Evolutionary conservation across 2,113 vertebrate species (phyloP), one percentile per base, ranked within the genome.

Genomic region (Plestiodon gilberti): DNA sequence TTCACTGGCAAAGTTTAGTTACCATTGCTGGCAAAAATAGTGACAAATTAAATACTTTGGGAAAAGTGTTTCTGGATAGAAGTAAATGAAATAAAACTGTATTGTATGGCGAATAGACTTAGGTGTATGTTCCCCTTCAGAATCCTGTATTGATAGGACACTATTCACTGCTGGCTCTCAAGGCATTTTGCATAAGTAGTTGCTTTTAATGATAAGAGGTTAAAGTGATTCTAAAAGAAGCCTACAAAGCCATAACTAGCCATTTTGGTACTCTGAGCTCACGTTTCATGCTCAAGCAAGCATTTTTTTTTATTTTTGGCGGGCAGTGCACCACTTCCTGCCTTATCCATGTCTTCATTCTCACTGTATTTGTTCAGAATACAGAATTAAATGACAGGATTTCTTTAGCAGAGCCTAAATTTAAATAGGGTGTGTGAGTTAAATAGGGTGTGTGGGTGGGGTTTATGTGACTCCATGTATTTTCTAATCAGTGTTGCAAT

Each of bases 1-100:
- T 48, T 83, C 88, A 79, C 89, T 78, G 15, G 30, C 40, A 89
- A 38, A 90, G 77, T 94, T 14, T 91, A 71, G 90, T 92, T 91
- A 83, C 76, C 87, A 18, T 91, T 88, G 84, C 81, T 59, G 84
- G 28, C 91, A 84, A 85, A 78, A 57, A 62, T 48, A 48, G 43
- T 5, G 43, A 48, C 43, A 8, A 48, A 48, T 48, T 5, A 17
- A 57, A 57, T 57, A 57, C 55, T 57, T 17, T 57, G 6, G 17
- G 55, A 2, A 57, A 57, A 57, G 55, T 17, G 13, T 86, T 87
- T 86, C 81, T 33, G 1, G 87, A 30, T 20, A 52, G 57, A 83
- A 61, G 30, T 61, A 61, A 76, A 76, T 76, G 52, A 82, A 25
- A 33, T n/a, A 71, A 38, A 70, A 33, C 15, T 40, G 25, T 28